These are phyloP conservation scores for Cheirogaleus major DNA, from an alignment of 2,797 vertebrate genomes.

Conservation along the genomic window DNA sequence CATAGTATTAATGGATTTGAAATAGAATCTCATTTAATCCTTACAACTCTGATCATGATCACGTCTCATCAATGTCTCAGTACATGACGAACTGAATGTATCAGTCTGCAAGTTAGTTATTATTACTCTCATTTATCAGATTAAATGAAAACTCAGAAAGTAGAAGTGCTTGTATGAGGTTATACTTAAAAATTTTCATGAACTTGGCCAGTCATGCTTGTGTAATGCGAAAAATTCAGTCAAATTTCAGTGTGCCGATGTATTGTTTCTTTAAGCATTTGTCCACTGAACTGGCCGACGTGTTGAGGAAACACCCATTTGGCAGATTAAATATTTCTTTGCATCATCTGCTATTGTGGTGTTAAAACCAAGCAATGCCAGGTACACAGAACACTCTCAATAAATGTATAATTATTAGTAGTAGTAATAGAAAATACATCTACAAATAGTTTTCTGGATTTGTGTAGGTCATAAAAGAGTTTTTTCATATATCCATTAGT, in stretches of 20 bases:
- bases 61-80: not conserved
- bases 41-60: not conserved
- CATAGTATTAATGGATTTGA: not conserved
- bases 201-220: not conserved
- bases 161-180: not conserved
- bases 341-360: not conserved
- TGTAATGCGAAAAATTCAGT: not conserved
- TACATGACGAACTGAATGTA: not conserved
- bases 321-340: not conserved
- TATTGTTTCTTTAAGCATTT: not conserved
- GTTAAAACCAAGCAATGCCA: not conserved
- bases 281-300: not conserved
- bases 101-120: not conserved
- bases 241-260: not conserved
- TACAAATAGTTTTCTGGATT: not conserved
- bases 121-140: not conserved
- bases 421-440: not conserved
- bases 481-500: not conserved
- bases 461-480: not conserved
- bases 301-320: not conserved
- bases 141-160: constrained; percentile 4
- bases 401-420: constrained; percentile 19
- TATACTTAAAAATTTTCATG: not conserved
- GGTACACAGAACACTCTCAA: not conserved
- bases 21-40: not conserved